phyloP scores from a whole-genome alignment of 1,140 invertebrate species.

The Pseudomyrmex cubaensis region DNA sequence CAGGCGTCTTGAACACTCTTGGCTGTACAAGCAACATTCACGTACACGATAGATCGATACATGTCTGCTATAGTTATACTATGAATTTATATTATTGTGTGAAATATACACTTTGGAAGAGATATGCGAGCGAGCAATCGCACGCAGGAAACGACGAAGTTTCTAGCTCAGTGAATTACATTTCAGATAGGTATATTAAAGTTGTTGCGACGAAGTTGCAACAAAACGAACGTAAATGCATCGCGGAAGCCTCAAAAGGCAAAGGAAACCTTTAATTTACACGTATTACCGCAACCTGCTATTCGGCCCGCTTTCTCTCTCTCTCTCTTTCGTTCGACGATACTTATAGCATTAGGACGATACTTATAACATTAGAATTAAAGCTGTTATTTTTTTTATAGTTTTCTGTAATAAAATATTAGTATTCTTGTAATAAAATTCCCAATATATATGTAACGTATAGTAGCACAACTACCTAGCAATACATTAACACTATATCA shows the following conservation, averaged over 20 bases:
- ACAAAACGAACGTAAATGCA: neutral
- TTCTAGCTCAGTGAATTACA: constrained; percentile 36
- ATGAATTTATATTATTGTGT: constrained; percentile 38
- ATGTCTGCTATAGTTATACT: constrained; percentile 26
- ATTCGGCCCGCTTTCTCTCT: neutral
- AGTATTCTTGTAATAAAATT: neutral
- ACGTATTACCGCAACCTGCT: neutral
- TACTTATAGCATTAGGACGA: too few relatives aligned
- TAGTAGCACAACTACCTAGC: too few relatives aligned
- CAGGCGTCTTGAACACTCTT: constrained; percentile 29
- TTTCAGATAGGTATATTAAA: constrained; percentile 29
- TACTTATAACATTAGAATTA: neutral
- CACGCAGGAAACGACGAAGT: constrained; percentile 14
- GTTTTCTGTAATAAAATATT: neutral
- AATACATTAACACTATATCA: too few relatives aligned
- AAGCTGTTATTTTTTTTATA: neutral
- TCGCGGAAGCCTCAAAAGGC: constrained; percentile 11
- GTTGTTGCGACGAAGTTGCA: neutral
- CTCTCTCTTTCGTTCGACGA: too few relatives aligned
- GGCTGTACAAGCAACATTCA: constrained; percentile 22
- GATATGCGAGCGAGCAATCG: constrained; percentile 31
- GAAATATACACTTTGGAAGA: constrained; percentile 9
- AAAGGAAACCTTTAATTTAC: constrained; percentile 37
- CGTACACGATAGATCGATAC: constrained; percentile 51
- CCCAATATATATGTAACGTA: too few relatives aligned